Base-by-base conservation (phyloP, 2,888 invertebrate genomes). In the Saturnia japonica region DNA sequence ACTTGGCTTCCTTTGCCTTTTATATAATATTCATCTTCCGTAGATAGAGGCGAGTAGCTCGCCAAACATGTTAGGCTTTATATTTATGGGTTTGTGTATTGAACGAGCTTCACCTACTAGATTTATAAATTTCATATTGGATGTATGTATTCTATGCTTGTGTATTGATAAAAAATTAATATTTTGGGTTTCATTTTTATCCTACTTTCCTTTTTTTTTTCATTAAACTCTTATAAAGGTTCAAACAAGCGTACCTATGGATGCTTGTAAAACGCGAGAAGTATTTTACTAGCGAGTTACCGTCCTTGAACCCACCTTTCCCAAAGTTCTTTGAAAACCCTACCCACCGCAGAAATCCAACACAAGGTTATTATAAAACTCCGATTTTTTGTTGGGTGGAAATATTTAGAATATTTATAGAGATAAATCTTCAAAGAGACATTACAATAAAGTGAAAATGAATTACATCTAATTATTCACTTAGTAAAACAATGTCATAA, bases 61-160 rank as follows among this genome's bases (percentile, higher is more conserved):
- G 87, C 87, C 87, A 89, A 88, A 87, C 84, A 87, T 87, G 85
- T 87, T 86, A 86, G 80, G 80, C 82, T 83, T 80, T 77, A 88
- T 84, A 82, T 88, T 88, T 85, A 85, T 84, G 82, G 80, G 82
- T 83, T 83, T 81, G 79, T 79, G 81, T 83, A 82, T 83, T 82
- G 78, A 79, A 69, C 77, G 70, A 45, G 43, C 67, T 67, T 70
- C 22, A 28, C 16, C 64, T 19, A 47, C 34, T 68, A 70, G 43
- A 68, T 70, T 28, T 70, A 67, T 68, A 45, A 45, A n/a, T 66
- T 45, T 66, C n/a, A n/a, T 34, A 67, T 67, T 54, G 62, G 19
- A 62, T 19, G 34, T 3, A 19, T 19, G 40, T n/a, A 40, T 34
- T 22, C 8, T 22, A 2, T 54, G 3, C 34, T 4, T 34, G 34